Conservation (phyloP, 2,888 invertebrate genomes). For the Pemphredon lugubris region DNA sequence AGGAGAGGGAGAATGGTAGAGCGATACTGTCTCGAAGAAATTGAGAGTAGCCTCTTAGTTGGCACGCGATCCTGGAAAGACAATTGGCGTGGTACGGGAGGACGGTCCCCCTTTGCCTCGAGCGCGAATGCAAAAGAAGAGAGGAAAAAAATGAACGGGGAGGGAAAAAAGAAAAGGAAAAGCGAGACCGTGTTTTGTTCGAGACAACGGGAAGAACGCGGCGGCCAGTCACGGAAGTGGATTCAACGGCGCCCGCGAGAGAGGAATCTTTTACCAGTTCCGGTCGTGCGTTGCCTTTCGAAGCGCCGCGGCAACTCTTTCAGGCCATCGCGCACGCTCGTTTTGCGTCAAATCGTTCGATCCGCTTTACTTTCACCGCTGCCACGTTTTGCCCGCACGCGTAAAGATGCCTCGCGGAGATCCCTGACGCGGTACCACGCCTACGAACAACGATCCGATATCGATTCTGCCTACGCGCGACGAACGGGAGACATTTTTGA, state of each 20-base stretch:
- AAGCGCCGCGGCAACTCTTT: conserved; percentile 18
- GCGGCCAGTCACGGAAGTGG: conserved; percentile 46
- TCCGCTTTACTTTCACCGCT: conserved; percentile 74
- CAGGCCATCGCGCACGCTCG: conserved; percentile 18
- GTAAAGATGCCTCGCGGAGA: neutral
- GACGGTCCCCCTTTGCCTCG: neutral
- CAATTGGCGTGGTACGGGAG: too few species aligned
- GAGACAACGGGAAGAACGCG: neutral
- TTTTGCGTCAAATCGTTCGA: conserved; percentile 31
- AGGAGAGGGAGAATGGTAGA: neutral
- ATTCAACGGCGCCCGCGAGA: conserved; percentile 19
- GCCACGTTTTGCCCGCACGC: neutral
- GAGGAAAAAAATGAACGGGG: too few species aligned
- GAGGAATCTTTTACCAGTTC: conserved; percentile 34
- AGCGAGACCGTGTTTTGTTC: conserved; percentile 23
- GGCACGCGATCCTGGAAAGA: conserved; percentile 29
- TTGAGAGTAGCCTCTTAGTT: neutral
- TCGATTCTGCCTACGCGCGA: neutral
- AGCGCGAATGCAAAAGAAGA: neutral
- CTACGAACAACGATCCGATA: neutral
- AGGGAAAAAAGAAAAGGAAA: too few species aligned
- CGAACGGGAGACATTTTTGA: neutral
- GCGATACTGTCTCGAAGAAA: neutral
- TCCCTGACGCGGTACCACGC: neutral
- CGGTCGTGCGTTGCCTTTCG: conserved; percentile 40